Percentiles rank a stretch among this genome's conserved stretches.
Conservation (phyloP, 2,113 vertebrate genomes). For the Pseudorasbora parva region DNA sequence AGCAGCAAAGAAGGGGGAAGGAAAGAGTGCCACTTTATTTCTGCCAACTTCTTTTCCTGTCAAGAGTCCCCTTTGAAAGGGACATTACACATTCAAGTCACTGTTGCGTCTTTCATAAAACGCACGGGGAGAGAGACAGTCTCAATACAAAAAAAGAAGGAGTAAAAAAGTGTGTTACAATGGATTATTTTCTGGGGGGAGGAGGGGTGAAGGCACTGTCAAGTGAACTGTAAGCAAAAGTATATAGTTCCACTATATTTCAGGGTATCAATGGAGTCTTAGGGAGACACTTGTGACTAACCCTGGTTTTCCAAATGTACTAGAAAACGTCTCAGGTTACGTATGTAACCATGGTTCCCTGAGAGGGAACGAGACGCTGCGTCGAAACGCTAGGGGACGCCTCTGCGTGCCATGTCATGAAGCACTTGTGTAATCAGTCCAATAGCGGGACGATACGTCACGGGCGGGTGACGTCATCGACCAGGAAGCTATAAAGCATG, state of each 20-base stretch:
- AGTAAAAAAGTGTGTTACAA: conserved; percentile 73
- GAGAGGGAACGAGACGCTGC: too few relatives aligned
- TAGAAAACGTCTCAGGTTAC: too few relatives aligned
- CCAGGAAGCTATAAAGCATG: too few relatives aligned
- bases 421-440: too few relatives aligned
- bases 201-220: conserved; percentile 77
- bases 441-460: too few relatives aligned
- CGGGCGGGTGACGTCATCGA: too few relatives aligned
- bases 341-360: too few relatives aligned
- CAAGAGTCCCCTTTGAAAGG: conserved; percentile 76
- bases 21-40: conserved; percentile 70
- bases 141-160: conserved; percentile 75
- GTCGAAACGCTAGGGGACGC: too few relatives aligned
- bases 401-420: too few relatives aligned
- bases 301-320: conserved; percentile 74
- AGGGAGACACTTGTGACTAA: conserved; percentile 78
- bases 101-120: conserved; percentile 89
- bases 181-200: conserved; percentile 74
- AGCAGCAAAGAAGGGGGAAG: conserved; percentile 58
- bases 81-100: conserved; percentile 85
- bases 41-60: conserved; percentile 80
- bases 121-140: conserved; percentile 83
- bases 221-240: conserved; percentile 78
- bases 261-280: conserved; percentile 77
- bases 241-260: conserved; percentile 75